These are phyloP conservation scores for Haliaeetus leucogaster DNA, from an alignment of 2,113 vertebrate species.

Conservation along the genomic window DNA sequence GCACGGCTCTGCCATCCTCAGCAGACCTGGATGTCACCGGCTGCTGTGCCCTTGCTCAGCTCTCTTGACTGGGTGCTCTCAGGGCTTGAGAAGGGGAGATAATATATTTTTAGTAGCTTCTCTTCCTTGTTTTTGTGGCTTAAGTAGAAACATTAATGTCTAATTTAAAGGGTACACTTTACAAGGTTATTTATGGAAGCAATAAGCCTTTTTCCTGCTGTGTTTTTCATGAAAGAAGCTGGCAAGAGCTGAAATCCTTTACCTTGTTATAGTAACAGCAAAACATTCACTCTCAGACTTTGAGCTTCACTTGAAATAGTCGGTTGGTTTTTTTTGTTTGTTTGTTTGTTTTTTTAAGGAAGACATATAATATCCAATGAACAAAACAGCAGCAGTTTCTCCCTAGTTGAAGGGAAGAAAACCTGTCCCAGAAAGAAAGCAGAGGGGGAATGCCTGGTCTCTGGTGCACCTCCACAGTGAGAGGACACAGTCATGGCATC, in stretches of 20 bases:
- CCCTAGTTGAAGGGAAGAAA: not conserved
- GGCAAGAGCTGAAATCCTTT: not conserved
- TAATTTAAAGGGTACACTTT: not conserved
- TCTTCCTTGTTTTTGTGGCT: not conserved
- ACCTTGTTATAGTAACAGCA: not conserved
- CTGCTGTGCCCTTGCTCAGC: not conserved
- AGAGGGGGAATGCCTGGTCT: not conserved
- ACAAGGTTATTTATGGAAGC: not conserved
- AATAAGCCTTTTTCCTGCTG: not conserved
- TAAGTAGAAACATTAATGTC: not conserved
- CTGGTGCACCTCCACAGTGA: not conserved
- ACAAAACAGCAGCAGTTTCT: not conserved
- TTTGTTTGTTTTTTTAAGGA: not conserved
- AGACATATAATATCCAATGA: not conserved
- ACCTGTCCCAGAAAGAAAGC: not conserved
- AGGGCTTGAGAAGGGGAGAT: not conserved
- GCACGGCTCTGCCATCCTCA: not conserved
- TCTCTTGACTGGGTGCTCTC: not conserved
- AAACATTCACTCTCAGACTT: not conserved
- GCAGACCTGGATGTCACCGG: fast-evolving
- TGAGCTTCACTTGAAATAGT: not conserved
- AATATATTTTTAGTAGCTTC: not conserved
- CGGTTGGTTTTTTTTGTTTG: fast-evolving
- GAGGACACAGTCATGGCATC: fast-evolving
- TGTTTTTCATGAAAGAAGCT: not conserved